These are phyloP conservation scores for Dromas ardeola DNA, from an alignment of 2,113 vertebrate genomes.

Conservation along the genomic window DNA sequence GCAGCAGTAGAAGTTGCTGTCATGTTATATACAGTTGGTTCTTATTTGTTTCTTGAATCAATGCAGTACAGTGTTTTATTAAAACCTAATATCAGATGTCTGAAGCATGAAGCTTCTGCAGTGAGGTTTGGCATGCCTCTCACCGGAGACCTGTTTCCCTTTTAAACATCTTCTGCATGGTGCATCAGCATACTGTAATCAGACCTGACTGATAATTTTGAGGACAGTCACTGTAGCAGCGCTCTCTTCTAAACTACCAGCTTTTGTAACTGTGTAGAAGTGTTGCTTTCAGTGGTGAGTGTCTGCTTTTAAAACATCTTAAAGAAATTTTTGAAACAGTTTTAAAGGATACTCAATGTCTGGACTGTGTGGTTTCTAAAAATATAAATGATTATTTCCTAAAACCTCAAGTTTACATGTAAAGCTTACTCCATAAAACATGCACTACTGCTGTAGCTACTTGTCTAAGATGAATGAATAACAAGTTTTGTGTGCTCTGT, in stretches of 20 bases:
- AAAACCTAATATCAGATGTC: not conserved
- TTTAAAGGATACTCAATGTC: not conserved
- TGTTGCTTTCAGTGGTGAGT: not conserved
- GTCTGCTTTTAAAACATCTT: not conserved
- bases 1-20: not conserved
- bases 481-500: not conserved
- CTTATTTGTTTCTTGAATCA: not conserved
- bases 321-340: not conserved
- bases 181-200: not conserved
- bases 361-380: not conserved
- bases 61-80: not conserved
- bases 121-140: not conserved
- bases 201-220: not conserved
- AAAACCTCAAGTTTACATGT: not conserved
- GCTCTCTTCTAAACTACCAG: not conserved
- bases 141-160: not conserved
- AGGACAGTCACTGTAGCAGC: not conserved
- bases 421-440: not conserved
- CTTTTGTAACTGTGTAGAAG: not conserved
- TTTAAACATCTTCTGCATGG: not conserved
- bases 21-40: not conserved
- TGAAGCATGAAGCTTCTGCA: not conserved
- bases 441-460: not conserved
- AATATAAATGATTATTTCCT: not conserved
- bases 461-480: not conserved